Evolutionary conservation across 2,797 vertebrate species (phyloP).

Genomic region (Microhierax caerulescens): DNA sequence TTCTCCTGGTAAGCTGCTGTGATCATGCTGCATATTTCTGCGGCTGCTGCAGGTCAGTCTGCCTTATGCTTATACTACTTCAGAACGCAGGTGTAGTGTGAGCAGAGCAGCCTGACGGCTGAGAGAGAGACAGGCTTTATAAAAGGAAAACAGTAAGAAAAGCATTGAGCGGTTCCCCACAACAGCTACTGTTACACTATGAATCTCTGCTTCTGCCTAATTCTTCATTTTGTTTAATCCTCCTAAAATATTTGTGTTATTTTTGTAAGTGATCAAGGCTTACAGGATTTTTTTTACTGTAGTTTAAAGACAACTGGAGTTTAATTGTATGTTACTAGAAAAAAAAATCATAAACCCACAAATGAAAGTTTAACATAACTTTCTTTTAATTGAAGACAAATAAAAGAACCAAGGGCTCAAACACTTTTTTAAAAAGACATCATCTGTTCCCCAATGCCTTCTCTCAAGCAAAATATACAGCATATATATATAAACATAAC

Average conservation of each 20-base stretch:
- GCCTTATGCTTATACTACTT: neutral
- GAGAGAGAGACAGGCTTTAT: too few relatives aligned
- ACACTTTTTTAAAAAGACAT: slow-evolving; percentile 56
- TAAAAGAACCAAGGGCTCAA: slow-evolving; percentile 67
- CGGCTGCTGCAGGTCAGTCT: neutral
- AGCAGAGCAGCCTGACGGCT: neutral
- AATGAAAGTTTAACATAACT: slow-evolving; percentile 20
- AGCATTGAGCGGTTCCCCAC: neutral
- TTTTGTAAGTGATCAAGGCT: neutral
- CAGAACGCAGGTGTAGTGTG: neutral
- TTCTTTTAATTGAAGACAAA: slow-evolving; percentile 72
- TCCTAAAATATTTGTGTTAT: neutral
- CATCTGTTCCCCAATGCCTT: slow-evolving; percentile 52
- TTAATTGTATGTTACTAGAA: neutral
- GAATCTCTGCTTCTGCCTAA: neutral
- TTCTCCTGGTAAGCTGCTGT: neutral
- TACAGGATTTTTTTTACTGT: neutral
- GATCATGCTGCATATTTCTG: fast-evolving
- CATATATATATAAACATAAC: slow-evolving; percentile 64
- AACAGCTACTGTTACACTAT: neutral
- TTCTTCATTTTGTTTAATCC: neutral
- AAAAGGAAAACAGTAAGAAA: too few relatives aligned
- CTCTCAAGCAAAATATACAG: slow-evolving; percentile 78
- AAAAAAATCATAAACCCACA: neutral
- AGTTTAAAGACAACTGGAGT: neutral